A percentile compares a stretch with the other conserved stretches of the same genome.
Evolutionary conservation across 2,113 vertebrate species (phyloP).

Genomic region (Kryptolebias marmoratus): DNA sequence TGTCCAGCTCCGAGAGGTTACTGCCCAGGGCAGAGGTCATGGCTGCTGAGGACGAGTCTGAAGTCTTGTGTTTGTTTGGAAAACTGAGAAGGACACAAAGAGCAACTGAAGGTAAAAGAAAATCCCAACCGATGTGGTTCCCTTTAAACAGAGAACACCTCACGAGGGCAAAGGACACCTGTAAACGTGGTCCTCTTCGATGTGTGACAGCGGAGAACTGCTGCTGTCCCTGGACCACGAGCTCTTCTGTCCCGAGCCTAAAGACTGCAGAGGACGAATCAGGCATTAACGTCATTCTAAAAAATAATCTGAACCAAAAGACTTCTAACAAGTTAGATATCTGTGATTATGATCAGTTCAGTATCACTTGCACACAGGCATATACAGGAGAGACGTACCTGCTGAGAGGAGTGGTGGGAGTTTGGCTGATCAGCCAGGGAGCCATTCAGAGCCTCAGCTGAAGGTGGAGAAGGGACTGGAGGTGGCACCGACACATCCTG

Average conservation of each 20-base stretch:
- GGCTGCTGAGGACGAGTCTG: constrained; percentile 87
- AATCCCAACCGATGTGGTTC: not conserved
- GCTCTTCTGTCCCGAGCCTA: constrained; percentile 84
- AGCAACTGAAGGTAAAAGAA: not conserved
- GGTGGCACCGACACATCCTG: constrained; percentile 88
- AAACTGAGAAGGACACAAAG: constrained; percentile 81
- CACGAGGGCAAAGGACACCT: constrained; percentile 78
- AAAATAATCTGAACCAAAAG: not conserved
- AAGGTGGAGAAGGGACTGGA: constrained; percentile 89
- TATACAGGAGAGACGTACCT: constrained; percentile 73
- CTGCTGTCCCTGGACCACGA: constrained; percentile 83
- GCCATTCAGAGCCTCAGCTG: constrained; percentile 91
- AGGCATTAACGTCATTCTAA: not conserved
- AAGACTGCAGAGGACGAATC: constrained; percentile 74
- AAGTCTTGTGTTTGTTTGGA: constrained; percentile 95
- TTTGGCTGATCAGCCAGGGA: constrained; percentile 84
- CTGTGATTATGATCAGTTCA: rapidly evolving
- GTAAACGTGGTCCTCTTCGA: constrained; percentile 97
- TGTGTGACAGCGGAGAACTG: constrained; percentile 80
- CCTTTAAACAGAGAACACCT: not conserved
- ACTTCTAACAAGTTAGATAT: not conserved
- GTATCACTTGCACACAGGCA: not conserved
- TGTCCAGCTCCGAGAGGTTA: constrained; percentile 96
- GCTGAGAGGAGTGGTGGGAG: constrained; percentile 85
- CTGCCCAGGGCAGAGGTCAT: constrained; percentile 92